phyloP scores from a whole-genome alignment of 2,113 vertebrate genomes.

The Halcyon malimbica region DNA sequence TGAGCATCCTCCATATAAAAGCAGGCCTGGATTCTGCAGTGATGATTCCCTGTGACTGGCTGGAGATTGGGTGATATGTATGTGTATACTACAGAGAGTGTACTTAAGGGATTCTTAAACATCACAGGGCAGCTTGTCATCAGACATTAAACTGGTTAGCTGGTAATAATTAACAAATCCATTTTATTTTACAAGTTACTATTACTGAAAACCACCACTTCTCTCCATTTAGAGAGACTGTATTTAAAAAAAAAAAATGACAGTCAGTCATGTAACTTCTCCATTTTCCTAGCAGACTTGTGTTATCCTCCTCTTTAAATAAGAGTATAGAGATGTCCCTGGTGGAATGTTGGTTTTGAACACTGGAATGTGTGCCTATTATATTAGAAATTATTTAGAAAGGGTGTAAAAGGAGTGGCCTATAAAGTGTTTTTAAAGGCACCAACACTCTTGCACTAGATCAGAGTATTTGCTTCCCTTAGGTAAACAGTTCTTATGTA shows the following conservation, averaged over 20 bases:
- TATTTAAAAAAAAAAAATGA: background rate
- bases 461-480: background rate
- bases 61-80: background rate
- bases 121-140: background rate
- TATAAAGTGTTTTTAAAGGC: background rate
- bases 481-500: background rate
- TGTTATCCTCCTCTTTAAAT: background rate
- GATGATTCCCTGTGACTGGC: background rate
- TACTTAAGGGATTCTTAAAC: background rate
- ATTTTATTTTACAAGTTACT: background rate
- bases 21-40: background rate
- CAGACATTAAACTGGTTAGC: background rate
- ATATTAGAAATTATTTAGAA: background rate
- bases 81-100: background rate
- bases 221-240: background rate
- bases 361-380: background rate
- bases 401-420: background rate
- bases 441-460: background rate
- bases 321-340: background rate
- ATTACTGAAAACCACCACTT: background rate
- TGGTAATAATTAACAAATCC: background rate
- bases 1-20: background rate
- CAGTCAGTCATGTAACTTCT: accelerated
- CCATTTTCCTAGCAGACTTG: background rate
- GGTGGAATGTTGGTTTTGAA: background rate